A percentile compares a stretch with the other conserved stretches of the same genome.
phyloP scores from a whole-genome alignment of 2,888 invertebrate genomes.

The Blomia tropicalis region DNA sequence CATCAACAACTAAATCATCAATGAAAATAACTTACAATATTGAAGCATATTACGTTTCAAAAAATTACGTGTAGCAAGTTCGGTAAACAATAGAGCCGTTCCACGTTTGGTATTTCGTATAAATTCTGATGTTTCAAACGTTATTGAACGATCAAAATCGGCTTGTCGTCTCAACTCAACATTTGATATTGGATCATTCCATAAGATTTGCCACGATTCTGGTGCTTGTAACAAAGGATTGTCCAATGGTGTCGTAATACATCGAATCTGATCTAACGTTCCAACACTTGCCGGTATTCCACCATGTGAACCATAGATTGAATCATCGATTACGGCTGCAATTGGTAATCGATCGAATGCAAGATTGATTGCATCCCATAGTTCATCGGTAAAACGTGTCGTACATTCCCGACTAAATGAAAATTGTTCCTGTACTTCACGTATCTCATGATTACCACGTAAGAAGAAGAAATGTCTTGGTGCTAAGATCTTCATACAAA shows the following conservation, averaged over 20 bases:
- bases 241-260: slow-evolving; percentile 48
- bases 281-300: slow-evolving; percentile 47
- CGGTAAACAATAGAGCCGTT: not conserved
- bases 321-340: slow-evolving; percentile 56
- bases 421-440: slow-evolving; percentile 49
- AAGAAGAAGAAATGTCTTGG: slow-evolving; percentile 49
- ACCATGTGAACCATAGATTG: slow-evolving; percentile 62
- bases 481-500: slow-evolving; percentile 52
- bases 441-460: slow-evolving; percentile 53
- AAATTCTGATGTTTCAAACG: not conserved
- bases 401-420: slow-evolving; percentile 54
- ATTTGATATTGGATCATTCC: slow-evolving; percentile 1
- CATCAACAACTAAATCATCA: no score
- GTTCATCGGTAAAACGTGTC: slow-evolving; percentile 32
- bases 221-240: slow-evolving; percentile 51
- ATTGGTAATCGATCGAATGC: slow-evolving; percentile 55
- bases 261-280: slow-evolving; percentile 41
- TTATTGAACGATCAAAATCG: not conserved
- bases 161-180: not conserved
- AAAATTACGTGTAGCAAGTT: not conserved
- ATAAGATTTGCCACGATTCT: slow-evolving; percentile 56
- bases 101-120: not conserved
- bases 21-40: no score
- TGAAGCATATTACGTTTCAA: not conserved
- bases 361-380: slow-evolving; percentile 54